Base-by-base conservation (phyloP, 2,113 vertebrate species). In the Gobio gobio region DNA sequence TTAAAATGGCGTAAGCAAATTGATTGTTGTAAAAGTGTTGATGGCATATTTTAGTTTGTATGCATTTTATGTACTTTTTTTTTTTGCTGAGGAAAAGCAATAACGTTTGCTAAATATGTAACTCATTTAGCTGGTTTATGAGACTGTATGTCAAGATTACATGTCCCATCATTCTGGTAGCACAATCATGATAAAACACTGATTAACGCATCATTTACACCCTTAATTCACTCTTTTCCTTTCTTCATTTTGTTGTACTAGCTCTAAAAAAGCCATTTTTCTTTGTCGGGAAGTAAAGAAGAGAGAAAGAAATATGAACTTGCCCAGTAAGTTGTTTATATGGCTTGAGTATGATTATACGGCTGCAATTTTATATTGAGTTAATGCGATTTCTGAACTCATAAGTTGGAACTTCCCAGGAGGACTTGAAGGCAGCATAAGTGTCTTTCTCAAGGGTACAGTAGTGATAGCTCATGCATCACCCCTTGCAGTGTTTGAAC, bases 331-430 rank as follows among this genome's bases (percentile, higher is more conserved):
- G n/a, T 24, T 74, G 8, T 70, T 72, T 40, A 40, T 40, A 40
- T 7, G 40, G 40, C 40, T 40, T 40, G 40, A 40, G 40, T 40
- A 74, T 74, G 43, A 74, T 74, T 74, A 74, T 49, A 47, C 0
- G n/a, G 70, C 70, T 74, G 43, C 13, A 24, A 49, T 73, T 73
- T 73, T 73, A 47, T 74, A 26, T 74, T 47, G 70, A 74, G 40
- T 74, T 49, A 47, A 73, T 26, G 26, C 0, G 6, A 49, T 74
- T 74, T 49, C 70, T 8, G 13, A 74, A 74, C 72, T 26, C 72
- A 49, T 74, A 74, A 74, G 72, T 49, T 74, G 72, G 43, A 74
- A 47, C n/a, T 49, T 74, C 72, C 68, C 72, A 26, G 72, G 43
- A 74, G 72, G 72, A 49, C 72, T 24, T 74, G 72, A 73, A 74